These are phyloP conservation scores for Drosophila glabriapex DNA, from an alignment of 2,888 invertebrate species.

Conservation along the genomic window DNA sequence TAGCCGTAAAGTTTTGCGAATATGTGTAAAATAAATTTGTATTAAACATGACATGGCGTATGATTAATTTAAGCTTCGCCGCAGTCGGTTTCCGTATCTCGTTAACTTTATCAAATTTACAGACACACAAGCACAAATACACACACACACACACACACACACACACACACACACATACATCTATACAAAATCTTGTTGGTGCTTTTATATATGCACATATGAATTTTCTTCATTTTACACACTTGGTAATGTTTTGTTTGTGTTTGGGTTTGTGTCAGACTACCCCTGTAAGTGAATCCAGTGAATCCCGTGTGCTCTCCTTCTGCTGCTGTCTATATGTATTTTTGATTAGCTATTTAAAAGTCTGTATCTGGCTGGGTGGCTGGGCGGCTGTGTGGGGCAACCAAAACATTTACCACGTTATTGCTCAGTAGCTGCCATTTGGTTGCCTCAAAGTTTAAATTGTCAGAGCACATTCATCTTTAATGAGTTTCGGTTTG, in stretches of 20 bases:
- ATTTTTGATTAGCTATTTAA: slow-evolving; percentile 78
- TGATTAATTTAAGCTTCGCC: slow-evolving; percentile 66
- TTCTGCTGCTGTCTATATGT: slow-evolving; percentile 62
- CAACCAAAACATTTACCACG: slow-evolving; percentile 20
- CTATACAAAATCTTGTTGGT: slow-evolving; percentile 11
- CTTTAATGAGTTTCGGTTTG: slow-evolving; percentile 68
- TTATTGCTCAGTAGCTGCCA: slow-evolving; percentile 18
- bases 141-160: slow-evolving; percentile 6
- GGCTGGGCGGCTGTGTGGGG: slow-evolving; percentile 13
- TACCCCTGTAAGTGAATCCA: slow-evolving; percentile 9
- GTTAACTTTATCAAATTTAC: slow-evolving; percentile 52
- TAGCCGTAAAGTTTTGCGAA: slow-evolving; percentile 18
- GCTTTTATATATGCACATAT: slow-evolving; percentile 26
- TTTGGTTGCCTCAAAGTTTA: slow-evolving; percentile 58
- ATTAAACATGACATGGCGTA: slow-evolving; percentile 57
- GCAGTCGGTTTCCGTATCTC: slow-evolving; percentile 44
- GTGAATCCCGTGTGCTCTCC: slow-evolving; percentile 3
- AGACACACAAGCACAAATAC: slow-evolving; percentile 5
- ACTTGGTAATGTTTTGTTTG: slow-evolving; percentile 35
- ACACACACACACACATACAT: slow-evolving; percentile 6
- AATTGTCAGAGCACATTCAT: slow-evolving; percentile 62
- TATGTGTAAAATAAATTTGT: slow-evolving; percentile 19
- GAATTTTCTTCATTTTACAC: slow-evolving; percentile 30
- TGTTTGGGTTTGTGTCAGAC: slow-evolving; percentile 7
- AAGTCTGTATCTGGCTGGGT: slow-evolving; percentile 27